Conservation (phyloP, 1,140 invertebrate species). For the Leptoteleia sp. region DNA sequence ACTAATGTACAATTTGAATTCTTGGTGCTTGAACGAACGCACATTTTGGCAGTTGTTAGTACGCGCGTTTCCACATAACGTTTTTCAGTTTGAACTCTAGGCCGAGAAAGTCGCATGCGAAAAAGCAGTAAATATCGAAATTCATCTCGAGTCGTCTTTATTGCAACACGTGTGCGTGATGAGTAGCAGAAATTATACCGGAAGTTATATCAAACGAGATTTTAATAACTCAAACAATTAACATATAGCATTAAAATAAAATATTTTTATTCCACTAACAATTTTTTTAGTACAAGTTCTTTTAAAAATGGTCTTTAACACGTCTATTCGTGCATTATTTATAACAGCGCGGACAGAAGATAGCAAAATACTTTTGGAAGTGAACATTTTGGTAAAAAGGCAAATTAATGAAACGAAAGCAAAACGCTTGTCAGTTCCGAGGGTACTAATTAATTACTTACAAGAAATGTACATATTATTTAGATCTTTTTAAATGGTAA, state of each 20-base stretch:
- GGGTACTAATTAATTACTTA: too few species aligned
- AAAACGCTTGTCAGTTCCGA: too few species aligned
- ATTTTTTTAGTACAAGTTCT: too few species aligned
- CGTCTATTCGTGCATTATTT: too few species aligned
- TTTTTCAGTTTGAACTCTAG: conserved; percentile 45
- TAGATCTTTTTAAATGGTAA: conserved; percentile 21
- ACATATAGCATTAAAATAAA: neutral
- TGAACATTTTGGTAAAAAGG: too few species aligned
- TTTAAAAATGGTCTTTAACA: too few species aligned
- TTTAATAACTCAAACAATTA: conserved; percentile 20
- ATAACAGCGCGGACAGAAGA: too few species aligned
- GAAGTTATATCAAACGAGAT: conserved; percentile 27
- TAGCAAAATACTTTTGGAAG: too few species aligned
- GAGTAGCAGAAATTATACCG: conserved; percentile 40
- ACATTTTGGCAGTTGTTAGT: conserved; percentile 54
- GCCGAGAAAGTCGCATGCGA: conserved; percentile 32
- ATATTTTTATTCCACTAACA: too few species aligned
- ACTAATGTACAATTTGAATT: conserved; percentile 66
- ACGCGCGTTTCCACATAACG: conserved; percentile 49
- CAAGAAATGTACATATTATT: neutral
- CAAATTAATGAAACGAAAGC: too few species aligned
- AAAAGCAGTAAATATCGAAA: conserved; percentile 48
- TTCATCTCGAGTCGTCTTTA: conserved; percentile 51
- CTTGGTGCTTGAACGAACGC: conserved; percentile 37
- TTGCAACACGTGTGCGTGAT: conserved; percentile 43